Evolutionary conservation across 2,888 invertebrate species (phyloP), one percentile per base, ranked within the genome.

Genomic region (Coenonympha glycerion): DNA sequence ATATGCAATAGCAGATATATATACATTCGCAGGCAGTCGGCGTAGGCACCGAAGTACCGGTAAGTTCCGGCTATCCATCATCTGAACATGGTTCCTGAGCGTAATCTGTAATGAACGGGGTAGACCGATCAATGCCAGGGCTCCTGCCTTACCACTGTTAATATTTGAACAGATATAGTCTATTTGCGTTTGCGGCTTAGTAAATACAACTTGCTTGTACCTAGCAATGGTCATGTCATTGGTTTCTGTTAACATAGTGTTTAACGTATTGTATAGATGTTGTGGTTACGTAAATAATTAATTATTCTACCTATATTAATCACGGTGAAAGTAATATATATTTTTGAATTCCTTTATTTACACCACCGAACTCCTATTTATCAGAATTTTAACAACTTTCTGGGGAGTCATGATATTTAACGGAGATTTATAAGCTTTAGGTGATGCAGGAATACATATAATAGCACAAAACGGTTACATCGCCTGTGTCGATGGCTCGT

Each of bases 21-120:
- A 45, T n/a, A 45, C 15, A 45, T 24, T 33, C 45, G 36, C 24
- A 46, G 36, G 36, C 36, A 19, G 13, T 37, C 42, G 44, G n/a
- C 16, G 28, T 46, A 28, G 26, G 19, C 22, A 37, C 46, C 26
- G 24, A 18, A 24, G 37, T 46, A 46, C 46, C 46, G 46, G 46
- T 37, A 58, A 65, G 64, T 72, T 79, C 78, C 79, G 78, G 79
- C 64, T 69, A 78, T 80, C 76, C 76, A 79, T 80, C 79, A 79
- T 73, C 61, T 62, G 60, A 62, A 64, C 63, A 60, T 60, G 61
- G 73, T 76, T 78, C 76, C 76, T 74, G 78, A 66, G 65, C 62
- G 68, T 73, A 77, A 77, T 73, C 75, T 68, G 61, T 59, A 56
- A 61, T 60, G 59, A 61, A 60, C 59, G 58, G 50, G 44, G 41